Evolutionary conservation across 1,140 invertebrate genomes (phyloP).

Genomic region (Cyrtorhinus lividipennis): DNA sequence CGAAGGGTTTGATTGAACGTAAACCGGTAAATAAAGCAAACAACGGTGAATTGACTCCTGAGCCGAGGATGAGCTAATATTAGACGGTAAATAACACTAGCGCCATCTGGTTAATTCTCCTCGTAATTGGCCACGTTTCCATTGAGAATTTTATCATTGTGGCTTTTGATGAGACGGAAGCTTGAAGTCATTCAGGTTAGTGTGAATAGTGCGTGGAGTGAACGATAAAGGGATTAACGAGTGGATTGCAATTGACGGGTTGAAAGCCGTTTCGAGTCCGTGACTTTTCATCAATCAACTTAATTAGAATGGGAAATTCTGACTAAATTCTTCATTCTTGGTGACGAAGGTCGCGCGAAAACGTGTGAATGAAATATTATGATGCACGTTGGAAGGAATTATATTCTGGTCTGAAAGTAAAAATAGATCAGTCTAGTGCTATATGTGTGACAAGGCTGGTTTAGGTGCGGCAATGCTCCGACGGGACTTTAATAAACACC

Average conservation of each 20-base stretch:
- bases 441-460: constrained; percentile 5
- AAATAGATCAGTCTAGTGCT: constrained; percentile 8
- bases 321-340: too few relatives aligned
- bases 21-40: neutral
- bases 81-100: neutral
- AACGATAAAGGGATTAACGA: neutral
- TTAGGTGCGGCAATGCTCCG: constrained; percentile 1
- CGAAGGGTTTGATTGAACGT: too few relatives aligned
- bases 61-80: neutral
- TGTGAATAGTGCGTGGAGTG: neutral
- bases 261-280: neutral
- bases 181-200: neutral
- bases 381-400: neutral
- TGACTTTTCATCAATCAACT: neutral
- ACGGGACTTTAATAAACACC: neutral
- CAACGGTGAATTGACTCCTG: neutral
- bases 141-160: neutral
- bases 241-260: neutral
- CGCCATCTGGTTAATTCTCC: neutral
- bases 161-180: neutral
- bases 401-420: neutral
- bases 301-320: neutral
- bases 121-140: neutral
- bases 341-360: neutral
- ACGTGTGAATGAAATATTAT: neutral